These are phyloP conservation scores for Microchirus variegatus DNA, from an alignment of 2,797 vertebrate species.

Conservation along the genomic window DNA sequence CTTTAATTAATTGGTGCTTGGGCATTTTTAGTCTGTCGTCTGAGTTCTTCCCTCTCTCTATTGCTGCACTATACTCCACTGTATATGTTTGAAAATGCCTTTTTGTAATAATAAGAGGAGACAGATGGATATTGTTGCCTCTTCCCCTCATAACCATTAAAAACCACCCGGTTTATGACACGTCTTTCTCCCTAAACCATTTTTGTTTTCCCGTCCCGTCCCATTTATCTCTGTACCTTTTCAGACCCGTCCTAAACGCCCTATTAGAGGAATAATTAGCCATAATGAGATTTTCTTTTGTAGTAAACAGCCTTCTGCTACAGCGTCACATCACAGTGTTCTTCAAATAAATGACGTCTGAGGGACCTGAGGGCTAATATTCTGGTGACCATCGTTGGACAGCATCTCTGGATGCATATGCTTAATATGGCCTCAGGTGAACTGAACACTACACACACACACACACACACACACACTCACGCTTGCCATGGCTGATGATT, in stretches of 20 bases:
- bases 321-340: slow-evolving; percentile 23
- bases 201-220: slow-evolving; percentile 1
- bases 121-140: background rate
- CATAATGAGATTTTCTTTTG: slow-evolving; percentile 40
- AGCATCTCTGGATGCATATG: background rate
- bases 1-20: no score
- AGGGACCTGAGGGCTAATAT: background rate
- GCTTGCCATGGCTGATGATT: slow-evolving; percentile 35
- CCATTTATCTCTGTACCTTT: slow-evolving; percentile 34
- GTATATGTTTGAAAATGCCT: no score
- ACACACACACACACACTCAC: slow-evolving; percentile 6
- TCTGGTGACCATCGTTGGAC: background rate
- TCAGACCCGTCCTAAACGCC: slow-evolving; percentile 33
- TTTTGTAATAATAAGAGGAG: no score
- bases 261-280: slow-evolving; percentile 38
- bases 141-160: slow-evolving; percentile 26
- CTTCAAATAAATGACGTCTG: slow-evolving; percentile 6
- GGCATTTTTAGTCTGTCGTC: no score
- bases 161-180: slow-evolving; percentile 16
- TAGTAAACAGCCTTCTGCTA: slow-evolving; percentile 8
- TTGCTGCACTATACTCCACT: no score
- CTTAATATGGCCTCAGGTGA: slow-evolving; percentile 29
- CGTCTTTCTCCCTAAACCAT: background rate
- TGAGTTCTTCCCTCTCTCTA: no score
- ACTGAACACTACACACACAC: slow-evolving; percentile 1